Conservation (phyloP, 2,113 vertebrate species). For the Phocoena sinus region DNA sequence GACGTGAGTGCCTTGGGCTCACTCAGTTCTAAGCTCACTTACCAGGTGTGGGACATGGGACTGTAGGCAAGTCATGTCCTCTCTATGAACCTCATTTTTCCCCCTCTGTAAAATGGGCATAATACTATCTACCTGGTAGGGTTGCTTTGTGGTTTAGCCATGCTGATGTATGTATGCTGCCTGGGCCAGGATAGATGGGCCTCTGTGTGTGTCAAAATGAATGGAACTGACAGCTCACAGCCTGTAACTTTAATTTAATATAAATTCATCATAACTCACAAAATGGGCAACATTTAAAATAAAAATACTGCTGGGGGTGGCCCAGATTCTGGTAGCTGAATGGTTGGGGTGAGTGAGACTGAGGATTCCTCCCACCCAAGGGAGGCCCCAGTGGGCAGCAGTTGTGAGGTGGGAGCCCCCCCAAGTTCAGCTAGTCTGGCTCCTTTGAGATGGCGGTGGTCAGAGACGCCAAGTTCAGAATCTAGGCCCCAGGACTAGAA, state of each 20-base stretch:
- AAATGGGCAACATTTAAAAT: constrained; percentile 63
- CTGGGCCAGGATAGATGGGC: background rate
- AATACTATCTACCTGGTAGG: background rate
- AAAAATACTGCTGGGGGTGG: constrained; percentile 63
- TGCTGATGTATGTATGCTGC: background rate
- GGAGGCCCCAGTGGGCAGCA: background rate
- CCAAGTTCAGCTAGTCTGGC: background rate
- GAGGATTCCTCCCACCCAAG: background rate
- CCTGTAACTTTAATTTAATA: constrained; percentile 72
- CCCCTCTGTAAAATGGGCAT: background rate
- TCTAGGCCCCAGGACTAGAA: background rate
- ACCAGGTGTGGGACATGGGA: background rate
- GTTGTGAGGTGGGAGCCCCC: background rate
- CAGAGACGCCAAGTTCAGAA: background rate
- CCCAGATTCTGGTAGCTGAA: constrained; percentile 35
- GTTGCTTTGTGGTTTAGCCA: background rate
- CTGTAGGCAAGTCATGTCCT: background rate
- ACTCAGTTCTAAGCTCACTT: background rate
- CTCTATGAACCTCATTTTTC: background rate
- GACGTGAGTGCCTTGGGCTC: background rate
- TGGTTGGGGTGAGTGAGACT: background rate
- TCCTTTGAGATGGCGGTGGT: background rate
- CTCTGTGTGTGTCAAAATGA: background rate
- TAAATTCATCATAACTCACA: constrained; percentile 64
- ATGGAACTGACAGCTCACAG: background rate